Conservation (phyloP, 2,797 vertebrate genomes). For the Rhinoraja longicauda region DNA sequence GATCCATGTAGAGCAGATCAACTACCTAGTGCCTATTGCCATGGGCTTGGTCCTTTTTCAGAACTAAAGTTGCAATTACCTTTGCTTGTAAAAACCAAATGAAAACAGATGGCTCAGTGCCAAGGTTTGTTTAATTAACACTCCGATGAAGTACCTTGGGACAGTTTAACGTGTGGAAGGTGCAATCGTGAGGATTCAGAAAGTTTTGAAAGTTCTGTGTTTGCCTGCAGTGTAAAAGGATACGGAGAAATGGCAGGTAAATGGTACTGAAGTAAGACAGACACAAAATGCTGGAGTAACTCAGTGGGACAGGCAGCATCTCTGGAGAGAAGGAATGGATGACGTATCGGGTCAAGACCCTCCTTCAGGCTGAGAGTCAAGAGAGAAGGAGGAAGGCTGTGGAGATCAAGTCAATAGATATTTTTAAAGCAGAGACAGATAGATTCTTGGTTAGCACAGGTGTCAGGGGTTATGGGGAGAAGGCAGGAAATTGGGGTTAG, state of each 20-base stretch:
- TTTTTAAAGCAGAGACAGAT: no score
- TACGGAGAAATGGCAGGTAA: neutral
- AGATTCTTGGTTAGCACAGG: no score
- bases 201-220: neutral
- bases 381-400: no score
- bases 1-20: neutral
- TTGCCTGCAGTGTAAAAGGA: neutral
- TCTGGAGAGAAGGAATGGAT: no score
- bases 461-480: no score
- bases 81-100: neutral
- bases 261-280: no score
- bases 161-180: neutral
- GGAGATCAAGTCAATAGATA: no score
- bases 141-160: neutral
- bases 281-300: no score
- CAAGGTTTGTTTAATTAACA: neutral
- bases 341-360: no score
- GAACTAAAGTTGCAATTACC: conserved; percentile 3
- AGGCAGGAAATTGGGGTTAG: no score
- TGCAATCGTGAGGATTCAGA: neutral
- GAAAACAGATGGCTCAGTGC: neutral
- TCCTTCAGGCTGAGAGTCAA: no score
- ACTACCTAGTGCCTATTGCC: neutral
- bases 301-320: no score
- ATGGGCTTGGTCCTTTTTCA: neutral